Evolutionary conservation across 2,888 invertebrate species (phyloP).

Genomic region (Ophonus ardosiacus): DNA sequence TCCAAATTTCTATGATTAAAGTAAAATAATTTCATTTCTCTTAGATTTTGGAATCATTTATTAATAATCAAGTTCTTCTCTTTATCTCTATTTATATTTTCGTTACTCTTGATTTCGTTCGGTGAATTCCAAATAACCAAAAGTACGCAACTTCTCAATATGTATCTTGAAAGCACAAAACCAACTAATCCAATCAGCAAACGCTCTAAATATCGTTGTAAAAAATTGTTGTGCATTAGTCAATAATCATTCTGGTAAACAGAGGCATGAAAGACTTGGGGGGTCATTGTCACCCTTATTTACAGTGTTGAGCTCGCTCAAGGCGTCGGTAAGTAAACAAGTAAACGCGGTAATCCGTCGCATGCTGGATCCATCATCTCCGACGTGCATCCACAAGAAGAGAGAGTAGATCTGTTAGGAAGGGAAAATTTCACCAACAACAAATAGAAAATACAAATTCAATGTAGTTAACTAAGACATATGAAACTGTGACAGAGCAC

Average conservation of each 20-base stretch:
- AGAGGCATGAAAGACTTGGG: not conserved
- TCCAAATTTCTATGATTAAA: too few relatives aligned
- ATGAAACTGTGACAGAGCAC: too few relatives aligned
- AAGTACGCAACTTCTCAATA: not conserved
- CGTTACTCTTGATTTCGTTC: too few relatives aligned
- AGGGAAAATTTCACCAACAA: too few relatives aligned
- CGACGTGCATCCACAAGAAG: constrained; percentile 5
- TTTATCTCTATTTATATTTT: too few relatives aligned
- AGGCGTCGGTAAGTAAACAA: constrained; percentile 52
- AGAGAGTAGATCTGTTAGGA: not conserved
- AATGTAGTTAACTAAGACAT: too few relatives aligned
- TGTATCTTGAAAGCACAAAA: not conserved
- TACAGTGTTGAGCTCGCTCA: constrained; percentile 42
- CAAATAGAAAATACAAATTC: too few relatives aligned
- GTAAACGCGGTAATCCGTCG: constrained; percentile 50
- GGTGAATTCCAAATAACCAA: not conserved
- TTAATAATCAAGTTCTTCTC: too few relatives aligned
- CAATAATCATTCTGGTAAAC: constrained; percentile 35
- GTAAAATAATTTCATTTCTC: too few relatives aligned
- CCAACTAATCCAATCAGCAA: constrained; percentile 18
- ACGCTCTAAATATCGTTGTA: constrained; percentile 18
- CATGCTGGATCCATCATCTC: constrained; percentile 41
- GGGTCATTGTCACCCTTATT: constrained; percentile 58
- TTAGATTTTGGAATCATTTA: too few relatives aligned
- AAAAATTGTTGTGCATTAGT: constrained; percentile 22